Evolutionary conservation across 2,113 vertebrate species (phyloP), one percentile per base, ranked within the genome.

Genomic region (Albula glossodonta): DNA sequence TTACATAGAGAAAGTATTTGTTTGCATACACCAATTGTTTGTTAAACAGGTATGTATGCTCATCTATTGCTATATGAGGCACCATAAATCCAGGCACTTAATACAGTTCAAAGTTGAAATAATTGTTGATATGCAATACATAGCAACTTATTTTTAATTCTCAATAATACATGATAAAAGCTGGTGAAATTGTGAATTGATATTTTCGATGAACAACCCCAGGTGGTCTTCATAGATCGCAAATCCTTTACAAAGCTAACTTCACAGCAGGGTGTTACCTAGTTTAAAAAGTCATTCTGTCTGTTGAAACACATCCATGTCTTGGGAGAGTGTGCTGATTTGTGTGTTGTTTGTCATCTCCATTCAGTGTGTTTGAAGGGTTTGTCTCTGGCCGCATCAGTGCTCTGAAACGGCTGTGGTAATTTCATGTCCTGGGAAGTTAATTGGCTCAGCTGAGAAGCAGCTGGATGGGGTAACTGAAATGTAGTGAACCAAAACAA

Each of bases 371-470:
- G 8, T 74, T 74, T 25, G n/a, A 74, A 31, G 70, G 9, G 70
- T 31, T 12, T 19, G 51, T 60, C 74, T 79, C 0, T 15, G 56
- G 53, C 56, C 63, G 77, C 17, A 79, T 2, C 57, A 22, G 9
- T 57, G 77, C 49, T 5, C 22, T 49, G 5, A 85, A 49, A 51
- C 84, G 77, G 31, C 84, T 80, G 31, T 85, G 12, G 0, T 86
- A 70, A 89, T 86, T 78, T 83, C 0, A 83, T 87, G 87, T 83
- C 56, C 41, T 8, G 15, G 77, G 78, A 70, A 17, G 41, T 51
- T 88, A 85, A 85, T 48, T 3, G 57, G 80, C 83, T 86, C 83
- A 87, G 88, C 86, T 90, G 84, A 86, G 82, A 50, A 81, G 86
- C 88, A 88, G 53, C 85, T 87, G 88, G 60, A 74, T 56, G 5